Percentiles rank a stretch among this genome's conserved stretches.
phyloP scores from a whole-genome alignment of 2,113 vertebrate genomes.

The Condylura cristata region DNA sequence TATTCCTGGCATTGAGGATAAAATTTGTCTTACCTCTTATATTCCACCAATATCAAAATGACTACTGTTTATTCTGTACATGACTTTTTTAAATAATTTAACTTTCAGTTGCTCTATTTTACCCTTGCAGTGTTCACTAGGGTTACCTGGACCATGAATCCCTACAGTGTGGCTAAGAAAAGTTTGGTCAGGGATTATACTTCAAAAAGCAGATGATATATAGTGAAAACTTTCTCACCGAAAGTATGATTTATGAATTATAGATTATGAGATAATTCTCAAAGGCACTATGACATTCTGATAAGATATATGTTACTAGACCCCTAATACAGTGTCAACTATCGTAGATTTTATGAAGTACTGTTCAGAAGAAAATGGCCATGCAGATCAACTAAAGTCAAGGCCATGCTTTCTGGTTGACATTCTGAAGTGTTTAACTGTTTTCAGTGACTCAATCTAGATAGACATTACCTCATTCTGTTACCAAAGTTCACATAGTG shows the following conservation, averaged over 20 bases:
- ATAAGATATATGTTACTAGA: neutral
- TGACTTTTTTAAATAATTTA: neutral
- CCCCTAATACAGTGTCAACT: neutral
- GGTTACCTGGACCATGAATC: neutral
- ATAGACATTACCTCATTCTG: neutral
- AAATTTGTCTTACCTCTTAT: neutral
- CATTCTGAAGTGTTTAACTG: neutral
- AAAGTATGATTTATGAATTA: conserved; percentile 42
- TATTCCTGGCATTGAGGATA: neutral
- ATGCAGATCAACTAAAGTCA: neutral
- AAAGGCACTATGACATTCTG: neutral
- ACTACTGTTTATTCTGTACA: neutral
- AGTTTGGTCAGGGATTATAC: neutral
- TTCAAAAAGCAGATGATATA: neutral
- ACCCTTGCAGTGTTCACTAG: neutral
- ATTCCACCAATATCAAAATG: neutral
- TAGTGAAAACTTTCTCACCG: neutral
- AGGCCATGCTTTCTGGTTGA: neutral
- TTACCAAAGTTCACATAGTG: neutral
- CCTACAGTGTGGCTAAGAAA: neutral
- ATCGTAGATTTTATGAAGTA: neutral
- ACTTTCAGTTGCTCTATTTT: neutral
- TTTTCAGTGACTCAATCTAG: neutral
- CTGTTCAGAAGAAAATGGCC: neutral
- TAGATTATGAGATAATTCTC: neutral